phyloP scores from a whole-genome alignment of 2,113 vertebrate species.

The Forbesichthys agassizii region DNA sequence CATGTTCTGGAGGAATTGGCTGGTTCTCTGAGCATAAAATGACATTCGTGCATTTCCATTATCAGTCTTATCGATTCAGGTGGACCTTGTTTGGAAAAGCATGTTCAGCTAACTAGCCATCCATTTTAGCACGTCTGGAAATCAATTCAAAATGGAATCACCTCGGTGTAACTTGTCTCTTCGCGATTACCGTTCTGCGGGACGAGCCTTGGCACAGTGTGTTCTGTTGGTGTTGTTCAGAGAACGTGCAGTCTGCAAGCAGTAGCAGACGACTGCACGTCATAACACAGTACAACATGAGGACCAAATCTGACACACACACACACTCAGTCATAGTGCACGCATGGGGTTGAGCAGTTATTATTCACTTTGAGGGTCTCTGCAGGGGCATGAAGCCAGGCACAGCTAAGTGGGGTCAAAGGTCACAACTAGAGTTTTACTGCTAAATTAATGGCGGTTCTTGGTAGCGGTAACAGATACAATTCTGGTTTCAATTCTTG shows the following conservation, averaged over 20 bases:
- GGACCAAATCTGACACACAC: neutral
- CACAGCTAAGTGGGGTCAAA: constrained; percentile 42
- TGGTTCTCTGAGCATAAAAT: neutral
- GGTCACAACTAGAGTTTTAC: constrained; percentile 39
- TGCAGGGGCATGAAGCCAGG: neutral
- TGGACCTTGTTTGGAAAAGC: neutral
- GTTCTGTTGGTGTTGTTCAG: constrained; percentile 9
- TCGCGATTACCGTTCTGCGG: constrained; percentile 18
- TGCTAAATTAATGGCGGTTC: constrained; percentile 39
- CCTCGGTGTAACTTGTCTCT: constrained; percentile 10
- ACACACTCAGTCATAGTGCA: constrained; percentile 19
- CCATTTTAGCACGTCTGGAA: neutral
- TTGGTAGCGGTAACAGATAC: neutral
- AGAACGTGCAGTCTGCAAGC: constrained; percentile 1
- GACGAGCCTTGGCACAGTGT: neutral
- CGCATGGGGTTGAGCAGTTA: constrained; percentile 17
- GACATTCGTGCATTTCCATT: constrained; percentile 1
- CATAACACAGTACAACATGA: neutral
- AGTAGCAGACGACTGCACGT: neutral
- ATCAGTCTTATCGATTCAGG: neutral
- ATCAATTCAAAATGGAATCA: neutral
- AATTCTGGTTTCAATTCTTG: neutral
- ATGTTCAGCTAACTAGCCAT: neutral
- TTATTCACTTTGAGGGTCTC: constrained; percentile 38
- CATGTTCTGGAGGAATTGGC: neutral